Percentiles rank a stretch among this genome's conserved stretches.
Evolutionary conservation across 1,140 invertebrate species (phyloP).

Genomic region (Hyles vespertilio): DNA sequence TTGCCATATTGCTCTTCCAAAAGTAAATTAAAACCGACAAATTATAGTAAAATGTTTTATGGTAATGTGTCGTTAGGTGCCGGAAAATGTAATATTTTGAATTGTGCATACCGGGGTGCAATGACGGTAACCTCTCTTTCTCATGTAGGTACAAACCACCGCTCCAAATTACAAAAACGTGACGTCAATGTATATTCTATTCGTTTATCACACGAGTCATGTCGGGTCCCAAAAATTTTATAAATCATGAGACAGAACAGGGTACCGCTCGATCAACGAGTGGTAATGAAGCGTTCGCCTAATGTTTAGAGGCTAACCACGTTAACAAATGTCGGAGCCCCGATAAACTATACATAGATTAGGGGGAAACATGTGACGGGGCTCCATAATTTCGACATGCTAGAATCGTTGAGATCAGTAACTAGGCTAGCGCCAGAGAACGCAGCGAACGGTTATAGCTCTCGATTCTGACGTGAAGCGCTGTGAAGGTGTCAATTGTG

Average conservation of each 20-base stretch:
- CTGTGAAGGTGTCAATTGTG: conserved; percentile 20
- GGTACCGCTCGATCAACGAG: conserved; percentile 58
- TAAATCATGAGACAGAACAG: conserved; percentile 65
- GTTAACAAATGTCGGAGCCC: conserved; percentile 35
- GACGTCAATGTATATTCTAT: conserved; percentile 1
- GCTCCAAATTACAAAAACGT: too few species aligned
- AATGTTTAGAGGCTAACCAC: conserved; percentile 47
- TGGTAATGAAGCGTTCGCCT: conserved; percentile 61
- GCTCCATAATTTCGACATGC: conserved; percentile 37
- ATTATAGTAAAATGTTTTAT: conserved; percentile 1
- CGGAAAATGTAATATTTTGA: conserved; percentile 37
- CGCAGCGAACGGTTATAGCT: conserved; percentile 52
- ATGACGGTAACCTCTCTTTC: conserved; percentile 53
- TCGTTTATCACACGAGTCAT: conserved; percentile 52
- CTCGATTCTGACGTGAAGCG: conserved; percentile 38
- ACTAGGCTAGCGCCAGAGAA: conserved; percentile 53
- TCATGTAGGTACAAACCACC: conserved; percentile 28
- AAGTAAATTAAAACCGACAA: too few species aligned
- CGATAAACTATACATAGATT: conserved; percentile 6
- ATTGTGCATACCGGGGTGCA: conserved; percentile 58
- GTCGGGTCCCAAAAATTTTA: conserved; percentile 59
- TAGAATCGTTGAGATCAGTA: conserved; percentile 56
- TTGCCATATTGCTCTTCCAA: not conserved
- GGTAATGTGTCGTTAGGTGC: conserved; percentile 40
- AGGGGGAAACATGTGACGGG: conserved; percentile 12